Evolutionary conservation across 2,797 vertebrate genomes (phyloP).

Genomic region (Leptatherina wallacei): DNA sequence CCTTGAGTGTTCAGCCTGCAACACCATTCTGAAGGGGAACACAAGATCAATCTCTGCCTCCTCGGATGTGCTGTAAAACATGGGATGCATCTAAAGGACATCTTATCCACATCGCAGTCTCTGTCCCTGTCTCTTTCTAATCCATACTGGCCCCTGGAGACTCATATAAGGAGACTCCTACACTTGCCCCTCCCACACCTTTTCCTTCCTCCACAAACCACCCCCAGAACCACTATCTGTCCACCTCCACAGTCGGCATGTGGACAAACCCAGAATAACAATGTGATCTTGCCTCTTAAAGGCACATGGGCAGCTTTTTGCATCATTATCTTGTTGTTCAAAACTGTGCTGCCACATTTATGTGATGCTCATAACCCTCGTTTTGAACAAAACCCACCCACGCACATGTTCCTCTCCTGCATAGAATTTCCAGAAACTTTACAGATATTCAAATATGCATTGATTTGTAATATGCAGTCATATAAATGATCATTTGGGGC

Average conservation of each 20-base stretch:
- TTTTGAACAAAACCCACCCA: not conserved
- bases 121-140: constrained; percentile 46
- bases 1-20: constrained; percentile 65
- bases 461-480: constrained; percentile 4
- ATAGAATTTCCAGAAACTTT: not conserved
- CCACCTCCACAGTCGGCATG: constrained; percentile 82
- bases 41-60: constrained; percentile 65
- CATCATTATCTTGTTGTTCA: constrained; percentile 38
- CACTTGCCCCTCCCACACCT: constrained; percentile 64
- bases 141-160: constrained; percentile 70
- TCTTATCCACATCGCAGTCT: constrained; percentile 48
- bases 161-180: constrained; percentile 76
- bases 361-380: not conserved
- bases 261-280: constrained; percentile 85
- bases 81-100: constrained; percentile 68
- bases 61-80: constrained; percentile 63
- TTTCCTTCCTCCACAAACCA: constrained; percentile 69
- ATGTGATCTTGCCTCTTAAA: constrained; percentile 81
- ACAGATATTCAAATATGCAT: constrained; percentile 9
- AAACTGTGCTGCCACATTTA: not conserved
- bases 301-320: constrained; percentile 62
- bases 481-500: constrained; percentile 13
- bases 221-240: constrained; percentile 80
- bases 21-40: constrained; percentile 41
- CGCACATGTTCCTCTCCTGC: constrained; percentile 4